phyloP scores from a whole-genome alignment of 2,797 vertebrate species.

The Poecilia velifera region DNA sequence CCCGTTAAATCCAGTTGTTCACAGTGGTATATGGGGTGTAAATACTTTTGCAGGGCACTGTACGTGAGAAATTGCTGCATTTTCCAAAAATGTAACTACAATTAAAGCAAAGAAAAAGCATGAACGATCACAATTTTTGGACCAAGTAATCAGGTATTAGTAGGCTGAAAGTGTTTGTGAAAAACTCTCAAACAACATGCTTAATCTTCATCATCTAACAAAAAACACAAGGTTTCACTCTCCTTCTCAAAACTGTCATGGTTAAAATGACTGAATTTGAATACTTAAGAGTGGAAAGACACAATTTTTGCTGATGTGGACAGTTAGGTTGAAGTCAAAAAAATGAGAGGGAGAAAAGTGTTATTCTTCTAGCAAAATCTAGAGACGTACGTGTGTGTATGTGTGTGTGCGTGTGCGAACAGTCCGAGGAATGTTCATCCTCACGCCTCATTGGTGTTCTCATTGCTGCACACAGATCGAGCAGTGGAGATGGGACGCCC shows the following conservation, averaged over 20 bases:
- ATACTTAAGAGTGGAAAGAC: constrained; percentile 51
- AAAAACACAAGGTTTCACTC: constrained; percentile 56
- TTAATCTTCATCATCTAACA: constrained; percentile 67
- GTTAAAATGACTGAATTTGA: constrained; percentile 35
- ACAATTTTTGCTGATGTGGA: constrained; percentile 57
- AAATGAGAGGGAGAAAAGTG: constrained; percentile 49
- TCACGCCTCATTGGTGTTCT: constrained; percentile 83
- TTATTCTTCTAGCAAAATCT: constrained; percentile 63
- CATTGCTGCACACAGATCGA: constrained; percentile 67
- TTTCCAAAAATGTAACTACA: not conserved
- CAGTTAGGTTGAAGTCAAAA: constrained; percentile 42
- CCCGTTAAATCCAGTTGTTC: not conserved
- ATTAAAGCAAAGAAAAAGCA: not conserved
- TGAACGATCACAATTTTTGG: constrained; percentile 30
- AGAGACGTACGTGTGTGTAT: constrained; percentile 63
- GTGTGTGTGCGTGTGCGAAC: constrained; percentile 72
- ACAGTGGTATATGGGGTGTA: not conserved
- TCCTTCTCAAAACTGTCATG: constrained; percentile 60
- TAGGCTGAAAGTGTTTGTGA: constrained; percentile 37
- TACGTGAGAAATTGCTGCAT: not conserved
- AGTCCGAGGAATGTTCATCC: constrained; percentile 81
- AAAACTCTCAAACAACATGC: constrained; percentile 66
- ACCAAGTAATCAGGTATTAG: not conserved
- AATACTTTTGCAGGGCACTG: not conserved
- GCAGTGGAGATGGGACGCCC: constrained; percentile 74